A percentile compares a stretch with the other conserved stretches of the same genome.
phyloP scores from a whole-genome alignment of 2,888 invertebrate genomes.

The Congeria kusceri region DNA sequence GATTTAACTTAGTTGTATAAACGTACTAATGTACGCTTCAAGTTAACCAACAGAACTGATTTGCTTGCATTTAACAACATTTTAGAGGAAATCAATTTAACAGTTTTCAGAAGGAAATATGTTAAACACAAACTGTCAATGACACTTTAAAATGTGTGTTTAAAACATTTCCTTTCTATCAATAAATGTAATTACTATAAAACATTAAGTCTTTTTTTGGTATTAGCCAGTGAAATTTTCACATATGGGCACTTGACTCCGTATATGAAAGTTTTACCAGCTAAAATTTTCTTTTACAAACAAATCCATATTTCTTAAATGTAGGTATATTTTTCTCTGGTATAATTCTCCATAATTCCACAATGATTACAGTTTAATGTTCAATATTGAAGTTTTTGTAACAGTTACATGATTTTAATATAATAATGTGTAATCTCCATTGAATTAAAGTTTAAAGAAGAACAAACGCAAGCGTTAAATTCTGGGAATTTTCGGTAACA shows the following conservation, averaged over 20 bases:
- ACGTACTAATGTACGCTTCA: too few relatives aligned
- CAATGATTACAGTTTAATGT: too few relatives aligned
- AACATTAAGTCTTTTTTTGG: constrained; percentile 2
- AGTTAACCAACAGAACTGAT: not conserved
- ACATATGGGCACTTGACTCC: not conserved
- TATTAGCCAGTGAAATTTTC: not conserved
- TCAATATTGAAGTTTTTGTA: too few relatives aligned
- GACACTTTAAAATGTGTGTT: not conserved
- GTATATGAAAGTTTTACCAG: not conserved
- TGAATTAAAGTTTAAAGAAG: too few relatives aligned
- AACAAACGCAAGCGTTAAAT: too few relatives aligned
- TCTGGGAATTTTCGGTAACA: too few relatives aligned
- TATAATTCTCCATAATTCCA: too few relatives aligned
- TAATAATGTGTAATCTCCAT: too few relatives aligned
- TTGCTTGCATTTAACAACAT: not conserved
- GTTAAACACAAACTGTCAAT: not conserved
- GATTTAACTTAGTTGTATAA: too few relatives aligned
- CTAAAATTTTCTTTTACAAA: not conserved
- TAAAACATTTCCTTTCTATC: not conserved
- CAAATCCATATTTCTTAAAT: too few relatives aligned
- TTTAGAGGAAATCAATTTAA: not conserved
- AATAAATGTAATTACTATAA: not conserved
- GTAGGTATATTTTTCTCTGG: too few relatives aligned
- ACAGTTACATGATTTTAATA: too few relatives aligned
- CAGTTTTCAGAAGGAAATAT: not conserved